A percentile compares a stretch with the other conserved stretches of the same genome.
These are phyloP conservation scores for Drosophila austrosaltans DNA, from an alignment of 2,888 invertebrate species.

Conservation along the genomic window DNA sequence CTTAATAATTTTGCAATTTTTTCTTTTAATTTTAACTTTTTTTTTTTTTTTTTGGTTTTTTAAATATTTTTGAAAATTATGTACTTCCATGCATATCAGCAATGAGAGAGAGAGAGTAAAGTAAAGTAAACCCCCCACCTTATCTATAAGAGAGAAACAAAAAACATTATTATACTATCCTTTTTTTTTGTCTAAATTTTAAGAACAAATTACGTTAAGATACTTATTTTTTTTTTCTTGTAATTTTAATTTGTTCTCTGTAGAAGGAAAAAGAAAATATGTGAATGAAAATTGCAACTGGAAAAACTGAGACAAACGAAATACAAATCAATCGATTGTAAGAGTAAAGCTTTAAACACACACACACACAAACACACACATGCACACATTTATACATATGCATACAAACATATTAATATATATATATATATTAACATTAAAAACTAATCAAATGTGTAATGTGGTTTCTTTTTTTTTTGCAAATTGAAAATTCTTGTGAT, in stretches of 20 bases:
- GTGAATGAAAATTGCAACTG: constrained; percentile 36
- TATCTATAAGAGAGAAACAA: constrained; percentile 12
- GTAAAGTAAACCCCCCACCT: constrained; percentile 14
- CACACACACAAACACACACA: constrained; percentile 36
- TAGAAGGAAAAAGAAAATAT: constrained; percentile 26
- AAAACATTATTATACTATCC: constrained; percentile 18
- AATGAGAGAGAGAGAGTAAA: constrained; percentile 22
- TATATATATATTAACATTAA: constrained; percentile 34
- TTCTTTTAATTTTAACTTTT: neutral
- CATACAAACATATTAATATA: constrained; percentile 33
- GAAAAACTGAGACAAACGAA: constrained; percentile 51
- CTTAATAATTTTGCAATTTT: neutral
- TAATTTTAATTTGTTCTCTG: constrained; percentile 33
- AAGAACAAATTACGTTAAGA: constrained; percentile 62
- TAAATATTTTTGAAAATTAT: constrained; percentile 36
- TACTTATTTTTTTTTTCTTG: constrained; percentile 44
- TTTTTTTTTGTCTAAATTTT: constrained; percentile 47
- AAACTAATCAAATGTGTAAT: constrained; percentile 65
- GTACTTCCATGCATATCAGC: constrained; percentile 59
- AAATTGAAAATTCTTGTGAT: constrained; percentile 80
- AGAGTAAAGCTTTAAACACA: constrained; percentile 72
- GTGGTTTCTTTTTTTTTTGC: constrained; percentile 58
- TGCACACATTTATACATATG: constrained; percentile 10
- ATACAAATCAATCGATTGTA: constrained; percentile 50
- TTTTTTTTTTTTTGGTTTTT: constrained; percentile 14